Conservation (phyloP, 2,888 invertebrate species). For the Brachylomia viminalis region DNA sequence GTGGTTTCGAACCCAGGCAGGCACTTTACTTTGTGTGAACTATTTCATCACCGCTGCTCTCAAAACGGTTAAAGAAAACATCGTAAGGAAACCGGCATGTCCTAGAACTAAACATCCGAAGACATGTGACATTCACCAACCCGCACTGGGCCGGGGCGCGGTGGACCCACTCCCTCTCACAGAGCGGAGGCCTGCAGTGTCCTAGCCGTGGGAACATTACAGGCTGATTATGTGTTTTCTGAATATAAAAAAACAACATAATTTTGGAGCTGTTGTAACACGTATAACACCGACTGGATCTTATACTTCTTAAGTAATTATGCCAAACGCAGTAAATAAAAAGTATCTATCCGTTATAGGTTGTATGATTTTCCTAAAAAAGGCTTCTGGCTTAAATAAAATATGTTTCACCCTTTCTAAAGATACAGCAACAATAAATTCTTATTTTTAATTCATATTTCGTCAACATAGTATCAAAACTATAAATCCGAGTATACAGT, state of each 20-base stretch:
- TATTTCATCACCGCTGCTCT: too few relatives aligned
- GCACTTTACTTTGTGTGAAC: too few relatives aligned
- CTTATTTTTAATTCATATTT: neutral
- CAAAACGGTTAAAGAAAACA: too few relatives aligned
- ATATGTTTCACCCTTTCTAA: neutral
- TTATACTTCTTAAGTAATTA: neutral
- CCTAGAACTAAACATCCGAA: too few relatives aligned
- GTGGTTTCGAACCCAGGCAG: too few relatives aligned
- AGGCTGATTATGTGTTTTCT: neutral
- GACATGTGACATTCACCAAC: too few relatives aligned
- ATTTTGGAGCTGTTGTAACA: neutral
- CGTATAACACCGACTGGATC: neutral
- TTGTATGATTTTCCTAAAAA: neutral
- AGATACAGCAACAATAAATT: neutral
- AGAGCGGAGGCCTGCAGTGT: too few relatives aligned
- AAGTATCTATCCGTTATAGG: too few relatives aligned
- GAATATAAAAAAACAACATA: neutral
- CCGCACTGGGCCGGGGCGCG: too few relatives aligned
- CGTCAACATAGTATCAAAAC: constrained; percentile 73
- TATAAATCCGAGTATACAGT: constrained; percentile 59
- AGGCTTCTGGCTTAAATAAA: neutral
- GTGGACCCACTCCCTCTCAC: too few relatives aligned
- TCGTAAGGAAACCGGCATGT: too few relatives aligned
- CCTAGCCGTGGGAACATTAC: too few relatives aligned
- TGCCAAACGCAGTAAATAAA: neutral